These are phyloP conservation scores for Graphium colonna DNA, from an alignment of 2,888 invertebrate species.

Conservation along the genomic window DNA sequence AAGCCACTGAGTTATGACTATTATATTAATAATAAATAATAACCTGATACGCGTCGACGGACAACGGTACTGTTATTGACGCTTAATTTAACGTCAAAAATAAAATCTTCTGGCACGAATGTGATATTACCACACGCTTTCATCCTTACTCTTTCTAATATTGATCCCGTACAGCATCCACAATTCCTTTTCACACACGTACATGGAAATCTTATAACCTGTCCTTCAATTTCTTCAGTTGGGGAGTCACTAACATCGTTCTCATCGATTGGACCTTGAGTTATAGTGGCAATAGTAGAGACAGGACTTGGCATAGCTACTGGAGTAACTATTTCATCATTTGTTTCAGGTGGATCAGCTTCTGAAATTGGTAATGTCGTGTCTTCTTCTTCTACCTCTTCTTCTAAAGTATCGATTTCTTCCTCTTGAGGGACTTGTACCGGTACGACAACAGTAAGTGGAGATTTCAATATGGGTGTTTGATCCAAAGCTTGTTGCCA, in stretches of 20 bases:
- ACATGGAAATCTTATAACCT: slow-evolving; percentile 81
- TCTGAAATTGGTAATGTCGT: neutral
- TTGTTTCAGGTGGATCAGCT: slow-evolving; percentile 35
- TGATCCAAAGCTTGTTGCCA: slow-evolving; percentile 62
- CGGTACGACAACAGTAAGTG: slow-evolving; percentile 61
- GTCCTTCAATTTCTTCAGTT: slow-evolving; percentile 53
- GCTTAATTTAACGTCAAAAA: slow-evolving; percentile 85
- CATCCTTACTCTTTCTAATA: slow-evolving; percentile 83
- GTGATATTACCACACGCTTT: slow-evolving; percentile 89
- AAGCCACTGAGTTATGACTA: neutral
- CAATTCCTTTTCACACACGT: slow-evolving; percentile 82
- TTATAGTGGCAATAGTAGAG: slow-evolving; percentile 33
- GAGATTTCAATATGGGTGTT: slow-evolving; percentile 62
- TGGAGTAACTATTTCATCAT: slow-evolving; percentile 36
- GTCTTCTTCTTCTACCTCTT: slow-evolving; percentile 39
- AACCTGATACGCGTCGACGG: slow-evolving; percentile 87
- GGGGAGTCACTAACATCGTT: slow-evolving; percentile 37
- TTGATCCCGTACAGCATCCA: slow-evolving; percentile 84
- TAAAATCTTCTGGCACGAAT: slow-evolving; percentile 90
- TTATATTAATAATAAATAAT: neutral
- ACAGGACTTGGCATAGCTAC: slow-evolving; percentile 32
- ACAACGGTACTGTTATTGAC: slow-evolving; percentile 87
- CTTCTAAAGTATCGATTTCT: slow-evolving; percentile 30
- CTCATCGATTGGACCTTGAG: slow-evolving; percentile 42
- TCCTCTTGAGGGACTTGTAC: slow-evolving; percentile 60